These are phyloP conservation scores for Pristiophorus japonicus DNA, from an alignment of 2,113 vertebrate genomes.

Conservation along the genomic window DNA sequence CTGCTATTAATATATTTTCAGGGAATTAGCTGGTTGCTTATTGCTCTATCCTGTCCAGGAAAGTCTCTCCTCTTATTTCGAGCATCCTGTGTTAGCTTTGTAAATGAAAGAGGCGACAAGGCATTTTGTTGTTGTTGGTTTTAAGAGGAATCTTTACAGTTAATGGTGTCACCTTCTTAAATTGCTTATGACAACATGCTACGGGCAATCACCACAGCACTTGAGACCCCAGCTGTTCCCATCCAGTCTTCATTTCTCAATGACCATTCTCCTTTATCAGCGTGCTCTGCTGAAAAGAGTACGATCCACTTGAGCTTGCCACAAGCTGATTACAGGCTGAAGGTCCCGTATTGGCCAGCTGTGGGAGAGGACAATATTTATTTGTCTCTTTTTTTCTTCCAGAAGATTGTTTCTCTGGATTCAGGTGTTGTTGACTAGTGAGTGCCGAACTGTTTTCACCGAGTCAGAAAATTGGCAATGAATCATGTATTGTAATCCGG, in stretches of 20 bases:
- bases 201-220: conserved; percentile 9
- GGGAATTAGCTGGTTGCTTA: not conserved
- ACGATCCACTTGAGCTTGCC: not conserved
- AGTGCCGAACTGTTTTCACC: not conserved
- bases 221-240: conserved; percentile 29
- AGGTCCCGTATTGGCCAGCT: not conserved
- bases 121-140: not conserved
- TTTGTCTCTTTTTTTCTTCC: not conserved
- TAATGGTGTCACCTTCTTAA: conserved; percentile 32
- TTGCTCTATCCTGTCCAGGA: not conserved
- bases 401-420: conserved; percentile 4
- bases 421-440: not conserved
- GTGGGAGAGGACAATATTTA: not conserved
- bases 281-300: not conserved
- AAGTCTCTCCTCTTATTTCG: not conserved
- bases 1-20: not conserved
- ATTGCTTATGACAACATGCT: conserved; percentile 36
- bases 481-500: not conserved
- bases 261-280: conserved; percentile 31
- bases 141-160: conserved; percentile 7
- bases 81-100: not conserved
- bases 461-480: not conserved
- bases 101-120: not conserved
- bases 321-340: not conserved
- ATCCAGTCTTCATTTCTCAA: conserved; percentile 25